Conservation (phyloP, 2,113 vertebrate species). For the Oncorhynchus gorbuscha region DNA sequence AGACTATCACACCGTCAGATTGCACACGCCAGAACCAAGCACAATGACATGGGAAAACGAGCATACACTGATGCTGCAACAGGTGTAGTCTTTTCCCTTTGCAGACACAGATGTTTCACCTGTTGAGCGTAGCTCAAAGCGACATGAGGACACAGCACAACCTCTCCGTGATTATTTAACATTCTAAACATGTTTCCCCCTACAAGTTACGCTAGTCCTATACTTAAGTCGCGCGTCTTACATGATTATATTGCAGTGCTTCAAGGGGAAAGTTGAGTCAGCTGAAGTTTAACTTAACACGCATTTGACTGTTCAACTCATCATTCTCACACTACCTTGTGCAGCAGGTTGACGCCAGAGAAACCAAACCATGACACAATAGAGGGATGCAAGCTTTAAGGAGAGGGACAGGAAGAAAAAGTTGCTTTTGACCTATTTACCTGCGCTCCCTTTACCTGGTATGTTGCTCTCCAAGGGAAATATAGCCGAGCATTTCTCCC, state of each 20-base stretch:
- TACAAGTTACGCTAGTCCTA: too few species aligned
- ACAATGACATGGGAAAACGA: background rate
- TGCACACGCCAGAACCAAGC: background rate
- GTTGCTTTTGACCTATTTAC: constrained; percentile 71
- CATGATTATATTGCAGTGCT: too few species aligned
- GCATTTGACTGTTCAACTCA: background rate
- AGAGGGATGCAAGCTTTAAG: constrained; percentile 12
- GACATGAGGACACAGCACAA: background rate
- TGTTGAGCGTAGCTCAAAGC: background rate
- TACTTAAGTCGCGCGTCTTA: too few species aligned
- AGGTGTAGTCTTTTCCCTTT: too few species aligned
- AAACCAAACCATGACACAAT: background rate
- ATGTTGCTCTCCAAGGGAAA: constrained; percentile 81
- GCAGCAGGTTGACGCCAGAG: background rate
- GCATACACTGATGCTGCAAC: background rate
- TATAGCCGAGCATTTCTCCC: constrained; percentile 91
- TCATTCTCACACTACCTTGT: background rate
- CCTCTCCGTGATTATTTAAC: background rate
- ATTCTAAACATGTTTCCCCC: too few species aligned
- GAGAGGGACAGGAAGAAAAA: background rate
- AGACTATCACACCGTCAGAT: background rate
- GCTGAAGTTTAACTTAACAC: background rate
- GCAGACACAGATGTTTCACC: background rate
- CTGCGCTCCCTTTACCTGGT: constrained; percentile 84
- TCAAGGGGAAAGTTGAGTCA: background rate